Evolutionary conservation across 2,113 vertebrate genomes (phyloP).

Genomic region (Saccopteryx bilineata): DNA sequence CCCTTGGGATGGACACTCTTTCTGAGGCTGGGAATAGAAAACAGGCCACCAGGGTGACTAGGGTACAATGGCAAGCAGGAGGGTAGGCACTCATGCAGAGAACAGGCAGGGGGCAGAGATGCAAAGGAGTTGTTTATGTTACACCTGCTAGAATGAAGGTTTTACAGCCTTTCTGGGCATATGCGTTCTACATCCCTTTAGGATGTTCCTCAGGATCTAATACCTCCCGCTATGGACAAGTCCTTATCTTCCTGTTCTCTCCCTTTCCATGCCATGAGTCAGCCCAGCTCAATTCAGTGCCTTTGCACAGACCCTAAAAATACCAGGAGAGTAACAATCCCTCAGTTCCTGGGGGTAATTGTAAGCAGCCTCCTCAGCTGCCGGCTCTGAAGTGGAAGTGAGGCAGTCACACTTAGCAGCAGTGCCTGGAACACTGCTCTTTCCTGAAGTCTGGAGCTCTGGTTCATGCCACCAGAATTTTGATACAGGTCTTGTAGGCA

Average conservation of each 20-base stretch:
- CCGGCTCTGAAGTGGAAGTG: background rate
- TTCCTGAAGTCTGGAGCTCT: background rate
- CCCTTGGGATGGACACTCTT: background rate
- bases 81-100: rapidly evolving
- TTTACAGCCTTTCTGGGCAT: background rate
- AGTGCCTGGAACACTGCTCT: background rate
- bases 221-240: background rate
- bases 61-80: rapidly evolving
- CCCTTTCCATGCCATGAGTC: background rate
- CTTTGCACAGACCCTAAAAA: background rate
- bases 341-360: background rate
- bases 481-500: background rate
- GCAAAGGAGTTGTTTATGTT: background rate
- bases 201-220: background rate
- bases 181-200: background rate
- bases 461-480: background rate
- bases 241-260: background rate
- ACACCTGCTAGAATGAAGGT: background rate
- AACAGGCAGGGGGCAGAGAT: background rate
- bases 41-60: too few species aligned
- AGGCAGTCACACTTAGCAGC: background rate
- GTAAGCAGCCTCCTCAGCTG: background rate
- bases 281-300: background rate
- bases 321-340: background rate
- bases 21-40: background rate